Evolutionary conservation across 2,888 invertebrate species (phyloP).

Genomic region (Rhaphigaster nebulosa): DNA sequence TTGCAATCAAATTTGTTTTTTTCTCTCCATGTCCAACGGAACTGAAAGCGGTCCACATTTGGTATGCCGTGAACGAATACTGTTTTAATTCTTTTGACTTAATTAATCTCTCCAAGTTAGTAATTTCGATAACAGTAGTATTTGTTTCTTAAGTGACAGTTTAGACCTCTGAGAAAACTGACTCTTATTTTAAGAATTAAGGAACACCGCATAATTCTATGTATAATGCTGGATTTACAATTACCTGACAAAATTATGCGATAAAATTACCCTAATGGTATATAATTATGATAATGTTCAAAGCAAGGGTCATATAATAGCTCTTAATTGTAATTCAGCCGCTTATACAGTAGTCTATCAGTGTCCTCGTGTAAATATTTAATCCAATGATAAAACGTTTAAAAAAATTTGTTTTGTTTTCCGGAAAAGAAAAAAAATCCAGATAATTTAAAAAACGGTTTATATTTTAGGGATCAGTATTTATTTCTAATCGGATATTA

Average conservation of each 20-base stretch:
- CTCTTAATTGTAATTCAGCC: background rate
- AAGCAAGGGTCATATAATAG: background rate
- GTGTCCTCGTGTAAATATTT: background rate
- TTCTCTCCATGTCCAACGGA: too few relatives aligned
- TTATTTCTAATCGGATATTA: background rate
- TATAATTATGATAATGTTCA: slow-evolving; percentile 22
- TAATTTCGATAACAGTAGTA: background rate
- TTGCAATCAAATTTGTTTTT: too few relatives aligned
- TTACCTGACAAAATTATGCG: background rate
- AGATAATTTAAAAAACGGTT: too few relatives aligned
- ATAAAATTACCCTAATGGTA: background rate
- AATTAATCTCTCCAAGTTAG: background rate
- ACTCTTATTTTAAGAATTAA: background rate
- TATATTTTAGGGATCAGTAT: too few relatives aligned
- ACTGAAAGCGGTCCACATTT: too few relatives aligned
- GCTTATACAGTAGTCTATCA: background rate
- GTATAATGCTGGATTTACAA: background rate
- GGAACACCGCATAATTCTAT: background rate
- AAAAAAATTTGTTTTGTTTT: background rate
- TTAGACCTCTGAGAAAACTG: background rate
- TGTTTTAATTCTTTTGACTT: background rate
- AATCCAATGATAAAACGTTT: background rate
- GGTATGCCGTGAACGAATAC: background rate
- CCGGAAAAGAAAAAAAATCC: background rate
- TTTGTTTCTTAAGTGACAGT: background rate